Evolutionary conservation across 2,888 invertebrate species (phyloP).

Genomic region (Rhopalosiphum nymphaeae): DNA sequence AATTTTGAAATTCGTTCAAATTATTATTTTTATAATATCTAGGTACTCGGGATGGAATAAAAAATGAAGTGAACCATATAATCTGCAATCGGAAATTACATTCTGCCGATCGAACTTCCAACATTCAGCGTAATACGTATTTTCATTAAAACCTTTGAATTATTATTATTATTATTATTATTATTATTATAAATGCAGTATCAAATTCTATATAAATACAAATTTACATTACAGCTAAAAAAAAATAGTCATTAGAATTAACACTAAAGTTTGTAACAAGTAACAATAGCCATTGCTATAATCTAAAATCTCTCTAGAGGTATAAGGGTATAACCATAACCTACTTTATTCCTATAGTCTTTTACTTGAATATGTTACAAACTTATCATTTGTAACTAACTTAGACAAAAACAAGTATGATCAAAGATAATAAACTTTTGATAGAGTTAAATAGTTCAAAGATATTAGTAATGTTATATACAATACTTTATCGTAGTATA

Average conservation of each 20-base stretch:
- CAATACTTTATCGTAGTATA: neutral
- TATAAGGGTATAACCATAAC: neutral
- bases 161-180: neutral
- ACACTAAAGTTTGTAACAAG: neutral
- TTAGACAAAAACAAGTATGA: neutral
- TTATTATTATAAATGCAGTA: neutral
- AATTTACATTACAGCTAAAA: neutral
- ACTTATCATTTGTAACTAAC: neutral
- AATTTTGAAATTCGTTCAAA: neutral
- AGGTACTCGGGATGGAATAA: neutral
- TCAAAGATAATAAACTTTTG: neutral
- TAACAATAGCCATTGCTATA: neutral
- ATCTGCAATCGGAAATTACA: neutral
- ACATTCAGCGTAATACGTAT: neutral
- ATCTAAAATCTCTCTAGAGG: neutral
- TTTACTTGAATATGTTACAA: neutral
- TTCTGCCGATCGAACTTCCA: neutral
- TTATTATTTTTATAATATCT: neutral
- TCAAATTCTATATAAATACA: neutral
- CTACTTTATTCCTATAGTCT: neutral
- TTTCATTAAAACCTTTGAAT: neutral
- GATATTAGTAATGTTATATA: neutral
- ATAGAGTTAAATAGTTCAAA: neutral
- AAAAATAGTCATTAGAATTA: neutral
- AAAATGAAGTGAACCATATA: constrained; percentile 2